Base-by-base conservation (phyloP, 2,797 vertebrate species). In the Falco novaeseelandiae region DNA sequence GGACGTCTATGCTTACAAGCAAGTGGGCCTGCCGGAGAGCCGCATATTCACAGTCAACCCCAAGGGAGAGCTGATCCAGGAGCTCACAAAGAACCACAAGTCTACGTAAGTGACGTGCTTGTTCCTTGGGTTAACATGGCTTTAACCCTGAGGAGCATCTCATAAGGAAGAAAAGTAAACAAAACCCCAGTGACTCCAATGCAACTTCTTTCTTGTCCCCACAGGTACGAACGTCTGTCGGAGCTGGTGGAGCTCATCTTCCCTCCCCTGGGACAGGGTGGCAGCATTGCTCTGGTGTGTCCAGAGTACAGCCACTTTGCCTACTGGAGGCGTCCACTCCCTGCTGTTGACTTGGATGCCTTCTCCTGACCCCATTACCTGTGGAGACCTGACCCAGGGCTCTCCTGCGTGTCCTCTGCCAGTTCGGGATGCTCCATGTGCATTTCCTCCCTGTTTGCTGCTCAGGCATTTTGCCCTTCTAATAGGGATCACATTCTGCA, bases 1-100 rank as follows among this genome's bases (percentile, higher is more conserved):
- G 99, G 99, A 99, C 52, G 99, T 98, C 14, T 98, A 97, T 5
- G 98, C 99, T 58, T 99, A 99, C 93, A 99, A 98, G 96, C 96
- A 99, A 62, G 99, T 99, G 12, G 99, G 99, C 10, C 98, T 99
- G 29, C 97, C 98, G 0, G 98, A 99, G 61, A 98, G 98, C 36
- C 98, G 92, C 52, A 99, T 99, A 96, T 99, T 99, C 95, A 99
- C 99, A 0, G 99, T 99, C 79, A 99, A 99, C 95, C 99, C 99
- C n/a, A 99, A 98, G 94, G 99, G 99, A 97, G 99, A 99, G 93
- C 98, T 99, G 59, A 99, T 97, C 79, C 99, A 99, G 98, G 99
- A 99, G 96, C 98, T 98, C 94, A 97, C 96, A 2, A 99, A 98
- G 98, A 98, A 97, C 90, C 98, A 98, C 97, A 99, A 99, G 90